Conservation (phyloP, 2,797 vertebrate genomes). For the Orestias chungarensis region DNA sequence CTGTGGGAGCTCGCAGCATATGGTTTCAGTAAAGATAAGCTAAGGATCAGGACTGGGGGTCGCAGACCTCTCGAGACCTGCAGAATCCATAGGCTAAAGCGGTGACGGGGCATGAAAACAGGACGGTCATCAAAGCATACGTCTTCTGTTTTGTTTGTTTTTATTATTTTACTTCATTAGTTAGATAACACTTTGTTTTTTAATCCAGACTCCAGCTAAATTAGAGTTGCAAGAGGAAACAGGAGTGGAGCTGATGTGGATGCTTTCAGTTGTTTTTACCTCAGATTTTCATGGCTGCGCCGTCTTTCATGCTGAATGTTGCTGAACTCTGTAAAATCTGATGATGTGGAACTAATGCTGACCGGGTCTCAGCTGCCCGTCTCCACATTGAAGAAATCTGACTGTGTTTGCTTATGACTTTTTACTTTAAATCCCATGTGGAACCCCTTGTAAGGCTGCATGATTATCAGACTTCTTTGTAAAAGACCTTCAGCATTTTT, state of each 20-base stretch:
- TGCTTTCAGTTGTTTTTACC: neutral
- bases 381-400: constrained; percentile 1
- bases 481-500: neutral
- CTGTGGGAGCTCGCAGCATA: constrained; percentile 62
- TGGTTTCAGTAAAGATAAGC: constrained; percentile 76
- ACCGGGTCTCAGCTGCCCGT: constrained; percentile 3
- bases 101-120: constrained; percentile 17
- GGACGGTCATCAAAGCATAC: neutral
- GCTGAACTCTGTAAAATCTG: constrained; percentile 8
- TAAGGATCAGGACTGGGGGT: constrained; percentile 15
- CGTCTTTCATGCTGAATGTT: constrained; percentile 4
- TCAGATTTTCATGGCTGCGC: neutral
- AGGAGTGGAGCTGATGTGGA: neutral
- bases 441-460: neutral
- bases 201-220: neutral
- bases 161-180: neutral
- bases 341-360: constrained; percentile 13
- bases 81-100: constrained; percentile 14
- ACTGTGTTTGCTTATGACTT: neutral
- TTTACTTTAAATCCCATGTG: neutral
- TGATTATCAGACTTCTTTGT: neutral
- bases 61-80: neutral
- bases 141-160: neutral
- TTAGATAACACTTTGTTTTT: constrained; percentile 4
- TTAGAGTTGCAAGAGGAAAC: neutral